These are phyloP conservation scores for Pseudotriccus pelzelni DNA, from an alignment of 2,797 vertebrate genomes.

Conservation along the genomic window DNA sequence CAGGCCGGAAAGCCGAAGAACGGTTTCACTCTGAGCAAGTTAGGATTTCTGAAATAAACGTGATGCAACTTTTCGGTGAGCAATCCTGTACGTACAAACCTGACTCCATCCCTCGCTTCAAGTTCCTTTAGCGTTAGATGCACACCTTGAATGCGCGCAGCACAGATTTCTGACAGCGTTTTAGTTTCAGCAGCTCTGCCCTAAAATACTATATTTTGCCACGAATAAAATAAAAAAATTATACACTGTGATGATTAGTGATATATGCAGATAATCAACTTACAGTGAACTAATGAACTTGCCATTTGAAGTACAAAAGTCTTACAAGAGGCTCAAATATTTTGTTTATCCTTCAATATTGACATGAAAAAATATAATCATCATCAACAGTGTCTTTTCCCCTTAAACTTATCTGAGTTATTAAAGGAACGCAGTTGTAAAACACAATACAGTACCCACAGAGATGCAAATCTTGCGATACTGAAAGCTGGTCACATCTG, in stretches of 20 bases:
- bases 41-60: slow-evolving; percentile 30
- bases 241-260: neutral
- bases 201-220: neutral
- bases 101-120: neutral
- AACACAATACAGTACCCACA: neutral
- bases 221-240: neutral
- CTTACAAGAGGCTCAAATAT: neutral
- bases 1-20: slow-evolving; percentile 52
- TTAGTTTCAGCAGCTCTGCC: neutral
- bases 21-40: neutral
- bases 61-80: neutral
- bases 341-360: neutral
- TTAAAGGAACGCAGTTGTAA: neutral
- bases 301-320: neutral
- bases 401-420: neutral
- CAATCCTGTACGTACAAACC: neutral
- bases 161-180: neutral
- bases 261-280: neutral
- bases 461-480: neutral
- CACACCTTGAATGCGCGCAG: neutral
- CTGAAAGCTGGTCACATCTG: neutral
- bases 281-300: neutral
- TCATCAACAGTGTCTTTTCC: neutral
- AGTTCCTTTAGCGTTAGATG: neutral
- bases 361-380: neutral